Percentiles rank a stretch among this genome's conserved stretches.
Evolutionary conservation across 2,888 invertebrate genomes (phyloP).

Genomic region (Tetramorium bicarinatum): DNA sequence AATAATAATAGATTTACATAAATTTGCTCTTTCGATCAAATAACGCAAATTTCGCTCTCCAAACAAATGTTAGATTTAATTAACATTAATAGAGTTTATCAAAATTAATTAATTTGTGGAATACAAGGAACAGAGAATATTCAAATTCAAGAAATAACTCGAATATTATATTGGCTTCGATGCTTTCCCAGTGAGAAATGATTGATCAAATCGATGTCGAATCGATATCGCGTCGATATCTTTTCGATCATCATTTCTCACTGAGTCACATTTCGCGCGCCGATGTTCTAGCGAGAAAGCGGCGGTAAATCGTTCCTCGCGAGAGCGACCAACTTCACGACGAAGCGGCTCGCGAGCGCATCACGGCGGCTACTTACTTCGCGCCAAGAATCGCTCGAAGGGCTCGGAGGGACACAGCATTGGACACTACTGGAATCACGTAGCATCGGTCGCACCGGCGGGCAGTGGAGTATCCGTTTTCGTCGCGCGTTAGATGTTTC

Average conservation of each 20-base stretch:
- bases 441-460: neutral
- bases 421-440: neutral
- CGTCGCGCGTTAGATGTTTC: neutral
- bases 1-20: conserved; percentile 11
- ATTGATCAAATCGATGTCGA: too few species aligned
- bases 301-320: neutral
- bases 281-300: neutral
- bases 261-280: neutral
- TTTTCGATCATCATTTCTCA: too few species aligned
- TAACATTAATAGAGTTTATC: neutral
- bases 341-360: neutral
- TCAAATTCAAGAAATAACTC: neutral
- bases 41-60: neutral
- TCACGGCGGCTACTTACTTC: neutral
- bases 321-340: neutral
- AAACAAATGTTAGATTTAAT: neutral
- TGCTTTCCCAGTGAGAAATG: too few species aligned
- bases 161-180: too few species aligned
- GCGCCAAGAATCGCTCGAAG: neutral
- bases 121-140: neutral
- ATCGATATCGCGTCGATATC: too few species aligned
- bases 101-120: neutral
- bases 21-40: neutral
- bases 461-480: neutral
- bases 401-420: too few species aligned